Base-by-base conservation (phyloP, 2,797 vertebrate genomes). In the Clarias fuscus region DNA sequence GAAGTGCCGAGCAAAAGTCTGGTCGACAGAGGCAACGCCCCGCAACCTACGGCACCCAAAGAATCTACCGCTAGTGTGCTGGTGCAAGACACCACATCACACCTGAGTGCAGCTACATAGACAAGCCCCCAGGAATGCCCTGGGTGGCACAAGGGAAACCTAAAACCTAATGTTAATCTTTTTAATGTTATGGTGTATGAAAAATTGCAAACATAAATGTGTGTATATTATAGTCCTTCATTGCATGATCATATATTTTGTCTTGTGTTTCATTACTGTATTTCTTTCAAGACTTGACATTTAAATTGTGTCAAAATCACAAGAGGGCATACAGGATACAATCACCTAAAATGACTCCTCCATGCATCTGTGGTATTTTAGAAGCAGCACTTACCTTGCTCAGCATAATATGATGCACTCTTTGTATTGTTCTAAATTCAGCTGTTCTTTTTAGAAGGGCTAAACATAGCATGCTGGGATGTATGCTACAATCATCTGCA, bases 401-500 rank as follows among this genome's bases (percentile, higher is more conserved):
- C 56, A 61, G 33, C 37, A 48, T 33, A 82, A 56, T 43, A 56
- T 43, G 68, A 43, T 72, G 17, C 37, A 17, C 30, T 73, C 7
- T 37, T 33, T 81, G 40, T 72, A 68, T 48, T n/a, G 18, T 56
- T 82, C 40, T 86, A 61, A 81, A 82, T 81, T 30, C 61, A 80
- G 59, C 68, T 64, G 40, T 86, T 82, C 68, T 82, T 37, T 76
- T 75, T 64, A 27, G 77, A 56, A 53, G 64, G n/a, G 40, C 78
- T 86, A 81, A 73, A 62, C 62, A 86, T 82, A 75, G 78, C 68
- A 65, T 67, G 20, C 68, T 82, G 27, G 70, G 20, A 65, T 82
- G 58, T 82, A 75, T 86, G 59, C 79, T 86, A 82, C 43, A 53
- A 75, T 82, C 58, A 75, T 86, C 70, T 58, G 70, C 22, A 5